Conservation (phyloP, 2,797 vertebrate genomes). For the Cyclura pinguis region DNA sequence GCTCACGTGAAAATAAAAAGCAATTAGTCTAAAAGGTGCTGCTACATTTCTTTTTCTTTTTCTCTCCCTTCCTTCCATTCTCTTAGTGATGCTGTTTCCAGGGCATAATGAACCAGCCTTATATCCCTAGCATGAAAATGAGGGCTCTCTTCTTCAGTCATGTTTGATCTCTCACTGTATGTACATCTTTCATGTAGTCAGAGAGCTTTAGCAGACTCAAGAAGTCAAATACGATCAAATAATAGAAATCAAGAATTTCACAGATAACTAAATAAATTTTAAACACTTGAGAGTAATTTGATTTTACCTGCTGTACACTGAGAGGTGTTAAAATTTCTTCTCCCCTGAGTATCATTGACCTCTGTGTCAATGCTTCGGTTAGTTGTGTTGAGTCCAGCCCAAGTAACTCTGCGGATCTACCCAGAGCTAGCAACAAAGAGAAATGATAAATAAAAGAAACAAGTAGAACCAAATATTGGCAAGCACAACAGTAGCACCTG, state of each 20-base stretch:
- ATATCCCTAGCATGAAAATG: not conserved
- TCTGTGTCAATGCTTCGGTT: conserved; percentile 92
- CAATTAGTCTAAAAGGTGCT: too few relatives aligned
- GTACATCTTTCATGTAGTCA: not conserved
- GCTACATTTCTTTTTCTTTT: not conserved
- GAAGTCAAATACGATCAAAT: not conserved
- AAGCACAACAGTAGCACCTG: not conserved
- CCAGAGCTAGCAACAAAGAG: conserved; percentile 82
- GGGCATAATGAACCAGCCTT: too few relatives aligned
- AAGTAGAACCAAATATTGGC: not conserved
- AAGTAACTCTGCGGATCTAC: conserved; percentile 89
- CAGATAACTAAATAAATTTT: not conserved
- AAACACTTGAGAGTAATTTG: not conserved
- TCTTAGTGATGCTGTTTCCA: not conserved
- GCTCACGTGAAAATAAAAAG: too few relatives aligned
- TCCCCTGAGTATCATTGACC: conserved; percentile 97
- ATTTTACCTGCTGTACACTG: conserved; percentile 91
- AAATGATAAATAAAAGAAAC: not conserved
- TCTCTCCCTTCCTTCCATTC: not conserved
- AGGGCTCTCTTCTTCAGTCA: not conserved
- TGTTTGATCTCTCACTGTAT: not conserved
- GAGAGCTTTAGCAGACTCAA: not conserved
- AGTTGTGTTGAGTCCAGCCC: conserved; percentile 91
- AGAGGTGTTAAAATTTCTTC: conserved; percentile 98
- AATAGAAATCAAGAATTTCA: not conserved